Evolutionary conservation across 1,140 invertebrate genomes (phyloP), one percentile per base, ranked within the genome.

Genomic region (Nomia melanderi): DNA sequence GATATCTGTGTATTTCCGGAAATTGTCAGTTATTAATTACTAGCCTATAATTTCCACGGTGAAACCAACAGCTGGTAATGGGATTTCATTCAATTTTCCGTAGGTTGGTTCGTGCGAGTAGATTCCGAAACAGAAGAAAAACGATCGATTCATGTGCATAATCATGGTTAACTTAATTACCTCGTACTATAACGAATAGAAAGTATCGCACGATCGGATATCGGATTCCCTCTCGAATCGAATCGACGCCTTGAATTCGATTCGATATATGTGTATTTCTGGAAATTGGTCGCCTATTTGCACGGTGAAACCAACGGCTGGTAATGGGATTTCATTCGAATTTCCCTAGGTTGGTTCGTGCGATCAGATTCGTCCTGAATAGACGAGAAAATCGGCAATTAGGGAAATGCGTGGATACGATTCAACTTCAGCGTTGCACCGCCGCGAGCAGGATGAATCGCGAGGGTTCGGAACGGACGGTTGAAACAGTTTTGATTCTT

Each of bases 301-400:
- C 6, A 50, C n/a, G 20, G n/a, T 36, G 33, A 7, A n/a, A 50
- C 47, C 47, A 47, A 33, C 6, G 33, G 33, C 25, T 4, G 3
- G 2, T 11, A 36, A 77, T 77, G 75, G 57, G 33, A 41, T 44
- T 54, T n/a, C 60, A 44, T 63, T 54, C 36, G 47, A 76, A 69
- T 17, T 7, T 69, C 1, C 69, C 31, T 9, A 33, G 36, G 54
- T 14, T 41, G 14, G 14, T 63, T n/a, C 44, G 57, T 25, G 20
- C 36, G 27, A 71, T 29, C 2, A 77, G 70, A 71, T 53, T 60
- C 0, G 12, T 59, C 2, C 17, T 47, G 20, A 50, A 1, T 50
- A 31, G 44, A 25, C 14, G 64, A 17, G 29, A 59, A 9, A 69
- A 47, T 47, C 59, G 73, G 64, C 53, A 27, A 47, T 29, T 20